Evolutionary conservation across 2,113 vertebrate species (phyloP), one percentile per base, ranked within the genome.

Genomic region (Beaufortia kweichowensis): DNA sequence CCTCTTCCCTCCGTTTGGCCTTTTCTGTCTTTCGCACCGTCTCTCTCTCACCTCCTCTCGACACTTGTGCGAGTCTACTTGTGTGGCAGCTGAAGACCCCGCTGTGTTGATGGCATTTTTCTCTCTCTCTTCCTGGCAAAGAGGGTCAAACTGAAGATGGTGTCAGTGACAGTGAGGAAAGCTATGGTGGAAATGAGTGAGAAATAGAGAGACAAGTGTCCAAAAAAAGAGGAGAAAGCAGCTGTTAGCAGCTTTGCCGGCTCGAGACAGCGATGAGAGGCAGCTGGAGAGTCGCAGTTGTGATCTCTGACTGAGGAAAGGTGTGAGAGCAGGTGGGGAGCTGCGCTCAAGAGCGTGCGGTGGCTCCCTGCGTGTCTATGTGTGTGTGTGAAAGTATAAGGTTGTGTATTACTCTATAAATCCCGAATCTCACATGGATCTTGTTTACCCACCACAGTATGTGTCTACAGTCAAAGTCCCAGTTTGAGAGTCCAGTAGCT

Each of bases 261-360:
- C 80, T 75, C 21, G 61, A 73, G 67, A 79, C 29, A 43, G 39
- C 41, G 69, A 62, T 9, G n/a, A 60, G 60, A 79, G 24, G 66
- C 77, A 75, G 74, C 65, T 82, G 67, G 81, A 82, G 73, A 78
- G 71, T 62, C 66, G 73, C 81, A 71, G 67, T 67, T 76, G 77
- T 29, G 61, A 82, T 61, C 71, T 79, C 41, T 82, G 77, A 67
- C 77, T 76, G 41, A 59, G 72, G 61, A 79, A 77, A 84, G 77
- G 79, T 73, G 74, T 24, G 46, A 81, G 63, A 65, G 79, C 79
- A 81, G 64, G 79, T 81, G 79, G 62, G 3, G 68, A 81, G 60
- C 31, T 28, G 75, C 65, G 57, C 23, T 3, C 43, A 75, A 75
- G 12, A 46, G 56, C 35, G 56, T 33, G 62, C 65, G 60, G 67